Base-by-base conservation (phyloP, 2,113 vertebrate species). In the Apus apus region DNA sequence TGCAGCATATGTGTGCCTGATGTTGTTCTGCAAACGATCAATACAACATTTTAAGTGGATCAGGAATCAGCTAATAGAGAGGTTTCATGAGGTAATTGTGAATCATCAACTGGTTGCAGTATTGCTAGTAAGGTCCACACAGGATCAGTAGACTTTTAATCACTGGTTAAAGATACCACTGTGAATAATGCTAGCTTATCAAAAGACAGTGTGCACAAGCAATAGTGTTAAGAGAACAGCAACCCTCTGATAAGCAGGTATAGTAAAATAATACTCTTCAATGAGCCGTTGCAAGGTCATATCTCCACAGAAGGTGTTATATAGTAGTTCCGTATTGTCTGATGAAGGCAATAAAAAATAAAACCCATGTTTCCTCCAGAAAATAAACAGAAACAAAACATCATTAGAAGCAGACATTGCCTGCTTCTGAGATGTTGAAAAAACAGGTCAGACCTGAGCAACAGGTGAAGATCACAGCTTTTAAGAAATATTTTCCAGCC, bases 81-180 rank as follows among this genome's bases (percentile, higher is more conserved):
- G 48, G 71, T 65, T 90, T 84, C 53, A 84, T 88, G 65, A 88
- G 81, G 26, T 64, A 86, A 74, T 3, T 25, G 53, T 45, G 48
- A 94, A 84, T 50, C 38, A 74, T 36, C 76, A 84, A 50, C 32
- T 38, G 81, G 51, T 32, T 94, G 46, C 45, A 86, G 60, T 32
- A 53, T 46, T 68, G 36, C 40, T 46, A 68, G 38, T 14, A 36
- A 73, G 22, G 16, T 48, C 9, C n/a, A 56, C 29, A n/a, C 4
- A 40, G 32, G 25, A 67, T 40, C 77, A 82, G n/a, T 65, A 65
- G 73, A 91, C 43, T 76, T 88, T 36, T 22, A 65, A 40, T 36
- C 36, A 51, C n/a, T 40, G 36, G 90, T 88, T 90, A 57, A 62
- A 87, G 30, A 54, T 40, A 85, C 1, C 38, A 58, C 19, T 43